These are phyloP conservation scores for Cylas formicarius DNA, from an alignment of 1,140 invertebrate species.

Conservation along the genomic window DNA sequence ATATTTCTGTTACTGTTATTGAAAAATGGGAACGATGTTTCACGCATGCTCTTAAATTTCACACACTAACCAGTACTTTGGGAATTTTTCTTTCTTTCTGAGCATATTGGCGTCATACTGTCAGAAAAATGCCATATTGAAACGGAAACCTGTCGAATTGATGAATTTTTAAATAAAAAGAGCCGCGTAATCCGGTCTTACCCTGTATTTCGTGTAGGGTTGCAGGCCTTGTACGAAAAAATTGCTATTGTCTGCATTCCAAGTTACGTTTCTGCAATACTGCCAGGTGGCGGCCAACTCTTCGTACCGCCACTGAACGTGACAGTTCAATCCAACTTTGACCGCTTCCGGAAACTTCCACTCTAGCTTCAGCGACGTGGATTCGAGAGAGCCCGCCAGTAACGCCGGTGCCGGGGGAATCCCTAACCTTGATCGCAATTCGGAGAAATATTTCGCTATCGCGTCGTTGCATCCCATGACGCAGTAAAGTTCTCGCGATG, in stretches of 20 bases:
- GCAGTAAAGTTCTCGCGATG: slow-evolving; percentile 65
- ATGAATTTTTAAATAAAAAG: too few relatives aligned
- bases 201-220: slow-evolving; percentile 83
- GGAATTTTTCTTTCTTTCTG: too few relatives aligned
- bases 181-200: slow-evolving; percentile 48
- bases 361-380: slow-evolving; percentile 68
- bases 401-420: slow-evolving; percentile 65
- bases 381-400: slow-evolving; percentile 64
- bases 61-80: not conserved
- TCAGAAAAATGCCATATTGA: too few relatives aligned
- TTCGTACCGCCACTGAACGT: slow-evolving; percentile 70
- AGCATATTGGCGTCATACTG: too few relatives aligned
- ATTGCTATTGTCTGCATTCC: slow-evolving; percentile 57
- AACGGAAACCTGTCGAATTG: too few relatives aligned
- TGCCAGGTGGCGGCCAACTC: slow-evolving; percentile 60
- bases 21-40: too few relatives aligned
- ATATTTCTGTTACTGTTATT: too few relatives aligned
- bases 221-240: slow-evolving; percentile 65
- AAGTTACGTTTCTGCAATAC: slow-evolving; percentile 62
- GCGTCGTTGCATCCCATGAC: slow-evolving; percentile 75
- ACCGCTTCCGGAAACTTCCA: slow-evolving; percentile 57
- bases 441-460: slow-evolving; percentile 63
- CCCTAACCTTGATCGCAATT: slow-evolving; percentile 60
- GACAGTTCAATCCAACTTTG: slow-evolving; percentile 53
- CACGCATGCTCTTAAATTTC: too few relatives aligned